Conservation (phyloP, 2,888 invertebrate genomes). For the Cordilura impudica region DNA sequence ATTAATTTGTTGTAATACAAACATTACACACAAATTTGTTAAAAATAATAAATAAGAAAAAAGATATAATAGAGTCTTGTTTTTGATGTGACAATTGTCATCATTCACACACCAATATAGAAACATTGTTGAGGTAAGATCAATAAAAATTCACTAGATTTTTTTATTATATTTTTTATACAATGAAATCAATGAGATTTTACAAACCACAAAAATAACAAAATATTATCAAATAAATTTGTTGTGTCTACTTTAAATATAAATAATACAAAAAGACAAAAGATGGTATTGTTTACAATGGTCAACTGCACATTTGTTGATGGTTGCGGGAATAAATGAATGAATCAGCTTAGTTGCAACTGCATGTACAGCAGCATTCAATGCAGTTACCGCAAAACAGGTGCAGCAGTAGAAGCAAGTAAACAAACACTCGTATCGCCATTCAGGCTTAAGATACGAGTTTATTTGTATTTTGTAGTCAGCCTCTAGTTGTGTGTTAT, state of each 20-base stretch:
- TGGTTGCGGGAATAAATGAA: slow-evolving; percentile 11
- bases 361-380: neutral
- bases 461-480: slow-evolving; percentile 31
- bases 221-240: slow-evolving; percentile 14
- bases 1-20: neutral
- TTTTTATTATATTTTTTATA: neutral
- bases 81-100: slow-evolving; percentile 52
- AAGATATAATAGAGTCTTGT: slow-evolving; percentile 27
- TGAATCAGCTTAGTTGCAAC: slow-evolving; percentile 32
- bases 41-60: neutral
- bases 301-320: neutral
- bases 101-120: slow-evolving; percentile 20
- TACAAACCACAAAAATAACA: slow-evolving; percentile 1
- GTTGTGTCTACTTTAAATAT: neutral
- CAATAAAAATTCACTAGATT: slow-evolving; percentile 15
- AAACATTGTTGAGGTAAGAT: neutral
- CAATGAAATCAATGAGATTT: neutral
- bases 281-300: slow-evolving; percentile 34
- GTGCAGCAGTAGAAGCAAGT: slow-evolving; percentile 57
- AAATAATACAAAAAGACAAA: slow-evolving; percentile 1
- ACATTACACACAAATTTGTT: neutral
- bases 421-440: slow-evolving; percentile 52
- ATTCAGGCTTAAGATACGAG: slow-evolving; percentile 21
- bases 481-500: slow-evolving; percentile 11
- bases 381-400: slow-evolving; percentile 56